These are phyloP conservation scores for Hipposideros larvatus DNA, from an alignment of 2,797 vertebrate genomes.

Conservation along the genomic window DNA sequence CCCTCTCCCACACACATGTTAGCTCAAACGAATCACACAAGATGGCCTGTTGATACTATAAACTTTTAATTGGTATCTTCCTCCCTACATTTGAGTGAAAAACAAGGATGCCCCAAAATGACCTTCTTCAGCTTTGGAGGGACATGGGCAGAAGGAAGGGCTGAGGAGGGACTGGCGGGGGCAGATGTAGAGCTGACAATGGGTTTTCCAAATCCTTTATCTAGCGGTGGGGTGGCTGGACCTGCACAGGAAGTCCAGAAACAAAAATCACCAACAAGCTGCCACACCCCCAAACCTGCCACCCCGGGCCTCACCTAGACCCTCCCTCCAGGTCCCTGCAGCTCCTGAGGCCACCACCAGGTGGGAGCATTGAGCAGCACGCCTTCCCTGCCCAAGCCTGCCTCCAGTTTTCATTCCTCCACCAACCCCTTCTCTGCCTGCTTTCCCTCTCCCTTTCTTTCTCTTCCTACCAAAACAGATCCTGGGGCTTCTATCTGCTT, in stretches of 20 bases:
- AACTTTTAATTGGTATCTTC: constrained; percentile 75
- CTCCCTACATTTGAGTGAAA: constrained; percentile 53
- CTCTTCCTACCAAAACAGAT: constrained; percentile 9
- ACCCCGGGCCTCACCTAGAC: background rate
- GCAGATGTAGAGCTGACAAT: constrained; percentile 39
- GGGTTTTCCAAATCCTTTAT: background rate
- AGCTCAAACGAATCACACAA: background rate
- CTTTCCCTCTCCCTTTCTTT: background rate
- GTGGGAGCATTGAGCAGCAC: constrained; percentile 73
- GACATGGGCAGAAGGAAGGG: background rate
- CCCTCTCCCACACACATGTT: fast-evolving
- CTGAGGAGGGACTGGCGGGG: background rate
- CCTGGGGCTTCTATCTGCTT: background rate
- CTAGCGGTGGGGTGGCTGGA: background rate
- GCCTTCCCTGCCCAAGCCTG: background rate
- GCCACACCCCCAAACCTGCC: background rate
- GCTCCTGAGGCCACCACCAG: constrained; percentile 25
- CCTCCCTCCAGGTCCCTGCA: background rate
- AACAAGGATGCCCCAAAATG: background rate
- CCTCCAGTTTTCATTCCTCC: background rate
- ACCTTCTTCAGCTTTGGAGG: constrained; percentile 35
- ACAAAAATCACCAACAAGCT: background rate
- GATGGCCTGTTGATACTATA: background rate
- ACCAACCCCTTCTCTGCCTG: background rate
- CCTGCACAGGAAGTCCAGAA: constrained; percentile 3